Evolutionary conservation across 2,797 vertebrate species (phyloP).

Genomic region (Oophaga sylvatica): DNA sequence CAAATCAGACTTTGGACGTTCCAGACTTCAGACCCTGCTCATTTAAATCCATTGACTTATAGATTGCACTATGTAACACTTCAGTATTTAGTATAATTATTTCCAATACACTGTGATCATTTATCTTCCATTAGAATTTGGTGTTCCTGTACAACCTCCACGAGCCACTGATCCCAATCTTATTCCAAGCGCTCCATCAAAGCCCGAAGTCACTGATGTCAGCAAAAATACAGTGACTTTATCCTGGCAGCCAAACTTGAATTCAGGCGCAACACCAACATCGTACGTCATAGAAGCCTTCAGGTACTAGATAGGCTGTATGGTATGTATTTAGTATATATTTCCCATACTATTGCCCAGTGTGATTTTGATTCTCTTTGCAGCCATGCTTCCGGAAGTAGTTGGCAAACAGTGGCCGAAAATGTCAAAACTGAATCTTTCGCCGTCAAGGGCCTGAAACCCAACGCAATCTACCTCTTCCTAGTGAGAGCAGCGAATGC

Average conservation of each 20-base stretch:
- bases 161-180: constrained; percentile 95
- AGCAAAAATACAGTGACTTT: constrained; percentile 89
- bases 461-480: constrained; percentile 96
- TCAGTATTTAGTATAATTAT: background rate
- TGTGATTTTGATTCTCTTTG: constrained; percentile 56
- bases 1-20: too few relatives aligned
- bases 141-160: constrained; percentile 89
- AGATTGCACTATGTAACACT: background rate
- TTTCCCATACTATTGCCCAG: background rate
- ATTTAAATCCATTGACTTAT: background rate
- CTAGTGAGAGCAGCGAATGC: constrained; percentile 96
- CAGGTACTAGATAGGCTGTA: constrained; percentile 77
- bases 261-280: constrained; percentile 94
- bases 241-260: constrained; percentile 94
- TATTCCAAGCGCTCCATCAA: constrained; percentile 93
- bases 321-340: background rate
- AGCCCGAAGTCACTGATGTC: constrained; percentile 93
- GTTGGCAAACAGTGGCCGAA: constrained; percentile 96
- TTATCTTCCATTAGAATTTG: constrained; percentile 82
- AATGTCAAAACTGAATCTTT: constrained; percentile 93
- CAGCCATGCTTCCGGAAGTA: constrained; percentile 96
- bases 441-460: constrained; percentile 89
- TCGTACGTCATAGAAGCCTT: constrained; percentile 97
- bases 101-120: background rate
- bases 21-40: too few relatives aligned